Evolutionary conservation across 2,113 vertebrate species (phyloP).

Genomic region (Sphyrna mokarran): DNA sequence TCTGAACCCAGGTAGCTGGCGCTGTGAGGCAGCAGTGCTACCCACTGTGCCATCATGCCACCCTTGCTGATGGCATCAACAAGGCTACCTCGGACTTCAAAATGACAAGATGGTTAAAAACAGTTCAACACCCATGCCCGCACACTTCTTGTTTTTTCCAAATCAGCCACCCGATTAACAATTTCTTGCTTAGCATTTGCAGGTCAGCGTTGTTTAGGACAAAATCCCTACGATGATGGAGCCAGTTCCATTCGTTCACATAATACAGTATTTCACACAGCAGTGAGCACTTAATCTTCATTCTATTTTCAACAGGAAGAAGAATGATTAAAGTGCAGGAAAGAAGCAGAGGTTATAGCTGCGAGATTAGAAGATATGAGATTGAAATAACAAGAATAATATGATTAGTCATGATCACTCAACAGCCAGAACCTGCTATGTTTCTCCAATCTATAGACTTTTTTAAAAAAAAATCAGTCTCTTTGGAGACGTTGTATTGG

Average conservation of each 20-base stretch:
- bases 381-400: slow-evolving; percentile 28
- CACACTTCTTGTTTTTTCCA: not conserved
- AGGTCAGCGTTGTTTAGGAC: not conserved
- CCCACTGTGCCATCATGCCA: too few relatives aligned
- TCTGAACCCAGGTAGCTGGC: too few relatives aligned
- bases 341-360: slow-evolving; percentile 16
- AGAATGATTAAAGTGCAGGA: slow-evolving; percentile 27
- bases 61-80: not conserved
- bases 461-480: not conserved
- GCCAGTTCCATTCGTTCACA: not conserved
- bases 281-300: not conserved
- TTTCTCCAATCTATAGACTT: not conserved
- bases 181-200: not conserved
- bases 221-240: not conserved
- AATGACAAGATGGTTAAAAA: too few relatives aligned
- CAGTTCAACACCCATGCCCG: too few relatives aligned
- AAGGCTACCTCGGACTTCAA: too few relatives aligned
- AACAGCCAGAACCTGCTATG: not conserved
- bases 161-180: not conserved
- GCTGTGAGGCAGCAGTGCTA: too few relatives aligned
- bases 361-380: slow-evolving; percentile 21
- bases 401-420: not conserved
- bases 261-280: not conserved
- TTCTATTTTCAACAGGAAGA: not conserved
- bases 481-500: not conserved